Conservation (phyloP, 2,888 invertebrate genomes). For the Microctonus brassicae region DNA sequence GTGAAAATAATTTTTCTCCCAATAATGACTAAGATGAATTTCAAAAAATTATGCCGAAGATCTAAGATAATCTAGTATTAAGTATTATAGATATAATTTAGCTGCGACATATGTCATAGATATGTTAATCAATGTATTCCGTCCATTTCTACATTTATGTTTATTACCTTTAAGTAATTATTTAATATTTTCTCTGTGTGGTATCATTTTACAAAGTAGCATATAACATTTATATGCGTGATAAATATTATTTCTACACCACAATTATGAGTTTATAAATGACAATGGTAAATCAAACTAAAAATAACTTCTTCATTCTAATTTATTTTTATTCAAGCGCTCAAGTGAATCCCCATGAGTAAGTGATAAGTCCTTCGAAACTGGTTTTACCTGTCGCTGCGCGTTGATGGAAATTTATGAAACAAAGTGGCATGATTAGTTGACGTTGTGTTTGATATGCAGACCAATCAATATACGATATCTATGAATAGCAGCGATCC, state of each 20-base stretch:
- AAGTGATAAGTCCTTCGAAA: conserved; percentile 16
- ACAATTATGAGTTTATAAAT: background rate
- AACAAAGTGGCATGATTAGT: background rate
- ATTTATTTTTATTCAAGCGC: conserved; percentile 5
- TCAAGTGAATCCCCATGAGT: conserved; percentile 1
- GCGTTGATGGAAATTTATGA: conserved; percentile 5
- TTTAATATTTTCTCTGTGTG: too few relatives aligned
- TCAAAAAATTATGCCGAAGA: too few relatives aligned
- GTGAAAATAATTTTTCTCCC: too few relatives aligned
- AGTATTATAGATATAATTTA: too few relatives aligned
- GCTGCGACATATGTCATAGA: too few relatives aligned
- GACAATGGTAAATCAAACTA: background rate
- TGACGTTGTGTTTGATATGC: background rate
- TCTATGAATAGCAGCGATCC: conserved; percentile 1
- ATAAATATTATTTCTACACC: background rate
- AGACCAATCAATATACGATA: background rate
- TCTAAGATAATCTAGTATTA: too few relatives aligned
- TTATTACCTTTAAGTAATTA: too few relatives aligned
- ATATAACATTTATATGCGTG: too few relatives aligned
- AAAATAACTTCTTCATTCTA: background rate
- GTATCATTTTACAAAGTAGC: too few relatives aligned
- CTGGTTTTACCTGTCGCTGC: conserved; percentile 12
- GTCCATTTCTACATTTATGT: background rate
- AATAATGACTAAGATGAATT: too few relatives aligned
- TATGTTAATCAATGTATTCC: too few relatives aligned